Conservation (phyloP, 1,140 invertebrate genomes). For the Proctacanthus coquilletti region DNA sequence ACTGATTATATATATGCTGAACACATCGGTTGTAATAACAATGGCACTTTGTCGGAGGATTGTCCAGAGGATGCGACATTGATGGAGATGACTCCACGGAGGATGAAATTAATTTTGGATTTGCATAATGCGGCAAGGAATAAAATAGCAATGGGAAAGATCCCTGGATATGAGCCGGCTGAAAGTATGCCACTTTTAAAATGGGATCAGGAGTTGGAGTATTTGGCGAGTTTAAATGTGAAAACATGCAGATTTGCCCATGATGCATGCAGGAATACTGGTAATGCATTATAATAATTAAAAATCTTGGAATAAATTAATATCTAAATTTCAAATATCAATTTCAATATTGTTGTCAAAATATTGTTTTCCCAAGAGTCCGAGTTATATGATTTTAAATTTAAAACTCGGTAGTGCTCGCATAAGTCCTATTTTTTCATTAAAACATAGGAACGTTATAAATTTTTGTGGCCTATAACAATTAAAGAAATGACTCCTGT, state of each 20-base stretch:
- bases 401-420: too few relatives aligned
- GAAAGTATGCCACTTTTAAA: constrained; percentile 18
- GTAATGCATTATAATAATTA: constrained; percentile 1
- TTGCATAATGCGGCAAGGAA: constrained; percentile 23
- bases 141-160: constrained; percentile 15
- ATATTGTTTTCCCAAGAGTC: too few relatives aligned
- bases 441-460: too few relatives aligned
- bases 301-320: too few relatives aligned
- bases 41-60: constrained; percentile 12
- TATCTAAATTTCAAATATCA: too few relatives aligned
- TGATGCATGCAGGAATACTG: constrained; percentile 22
- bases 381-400: too few relatives aligned
- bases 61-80: constrained; percentile 18
- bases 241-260: constrained; percentile 20
- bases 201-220: constrained; percentile 23
- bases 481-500: too few relatives aligned
- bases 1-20: constrained; percentile 14
- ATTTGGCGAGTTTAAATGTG: constrained; percentile 18
- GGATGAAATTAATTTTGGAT: constrained; percentile 18
- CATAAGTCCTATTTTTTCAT: too few relatives aligned
- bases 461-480: too few relatives aligned
- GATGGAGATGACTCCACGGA: constrained; percentile 18
- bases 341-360: too few relatives aligned
- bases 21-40: constrained; percentile 19
- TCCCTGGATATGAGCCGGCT: constrained; percentile 16